These are phyloP conservation scores for Dione vanillae DNA, from an alignment of 2,888 invertebrate species.

Conservation along the genomic window DNA sequence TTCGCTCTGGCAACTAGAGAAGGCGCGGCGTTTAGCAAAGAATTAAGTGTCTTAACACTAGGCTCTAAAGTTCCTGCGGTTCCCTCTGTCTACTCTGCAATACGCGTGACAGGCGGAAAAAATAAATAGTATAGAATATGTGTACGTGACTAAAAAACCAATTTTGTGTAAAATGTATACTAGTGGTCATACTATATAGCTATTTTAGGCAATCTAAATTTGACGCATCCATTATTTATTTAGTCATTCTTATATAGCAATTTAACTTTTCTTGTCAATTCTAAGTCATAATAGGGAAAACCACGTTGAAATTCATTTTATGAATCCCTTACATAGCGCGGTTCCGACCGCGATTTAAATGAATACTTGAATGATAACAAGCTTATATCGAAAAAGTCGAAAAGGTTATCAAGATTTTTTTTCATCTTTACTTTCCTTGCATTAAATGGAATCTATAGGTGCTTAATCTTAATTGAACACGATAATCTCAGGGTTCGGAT, in stretches of 20 bases:
- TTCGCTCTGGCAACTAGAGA: too few species aligned
- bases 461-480: too few species aligned
- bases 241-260: neutral
- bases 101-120: too few species aligned
- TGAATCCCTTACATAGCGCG: conserved; percentile 36
- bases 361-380: neutral
- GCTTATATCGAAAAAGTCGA: neutral
- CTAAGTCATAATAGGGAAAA: conserved; percentile 17
- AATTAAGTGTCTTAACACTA: too few species aligned
- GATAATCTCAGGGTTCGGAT: too few species aligned
- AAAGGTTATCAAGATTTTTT: neutral
- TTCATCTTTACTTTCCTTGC: neutral
- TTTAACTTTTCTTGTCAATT: neutral
- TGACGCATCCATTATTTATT: neutral
- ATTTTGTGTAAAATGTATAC: too few species aligned
- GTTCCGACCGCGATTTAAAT: conserved; percentile 8
- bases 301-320: conserved; percentile 25
- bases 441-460: neutral
- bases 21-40: too few species aligned
- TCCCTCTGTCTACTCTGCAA: too few species aligned
- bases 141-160: too few species aligned
- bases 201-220: neutral
- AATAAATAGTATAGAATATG: too few species aligned
- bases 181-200: too few species aligned
- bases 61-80: too few species aligned